Evolutionary conservation across 2,888 invertebrate species (phyloP).

Genomic region (Drosophila eohydei): DNA sequence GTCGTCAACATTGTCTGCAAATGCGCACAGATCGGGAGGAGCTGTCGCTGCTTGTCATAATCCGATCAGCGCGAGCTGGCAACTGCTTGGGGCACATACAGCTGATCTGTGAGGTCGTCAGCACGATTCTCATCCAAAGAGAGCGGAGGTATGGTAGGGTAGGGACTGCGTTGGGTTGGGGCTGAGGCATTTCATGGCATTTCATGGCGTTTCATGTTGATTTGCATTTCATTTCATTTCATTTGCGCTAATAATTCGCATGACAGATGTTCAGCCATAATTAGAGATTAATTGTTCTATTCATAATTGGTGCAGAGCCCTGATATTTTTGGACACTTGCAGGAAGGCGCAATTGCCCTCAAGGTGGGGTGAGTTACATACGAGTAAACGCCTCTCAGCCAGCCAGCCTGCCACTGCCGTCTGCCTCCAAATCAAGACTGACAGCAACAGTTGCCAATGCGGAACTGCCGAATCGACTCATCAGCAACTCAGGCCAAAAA

Average conservation of each 20-base stretch:
- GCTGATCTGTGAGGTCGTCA: constrained; percentile 71
- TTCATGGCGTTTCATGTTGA: constrained; percentile 54
- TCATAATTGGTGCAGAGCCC: constrained; percentile 71
- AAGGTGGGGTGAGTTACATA: constrained; percentile 44
- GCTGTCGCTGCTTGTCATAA: constrained; percentile 80
- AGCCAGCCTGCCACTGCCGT: constrained; percentile 14
- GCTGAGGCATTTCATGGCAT: background rate
- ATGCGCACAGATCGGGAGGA: constrained; percentile 31
- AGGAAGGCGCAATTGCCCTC: constrained; percentile 43
- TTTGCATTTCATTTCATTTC: constrained; percentile 64
- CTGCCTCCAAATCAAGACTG: constrained; percentile 44
- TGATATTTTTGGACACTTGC: constrained; percentile 76
- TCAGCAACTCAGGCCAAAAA: background rate
- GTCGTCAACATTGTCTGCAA: constrained; percentile 68
- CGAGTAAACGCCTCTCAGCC: constrained; percentile 39
- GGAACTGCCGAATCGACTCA: constrained; percentile 41
- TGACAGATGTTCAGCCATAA: constrained; percentile 84
- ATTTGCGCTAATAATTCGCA: constrained; percentile 75
- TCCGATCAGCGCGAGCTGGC: constrained; percentile 71
- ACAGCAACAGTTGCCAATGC: constrained; percentile 72
- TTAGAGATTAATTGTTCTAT: constrained; percentile 84
- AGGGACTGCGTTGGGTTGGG: background rate
- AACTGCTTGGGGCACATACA: constrained; percentile 1
- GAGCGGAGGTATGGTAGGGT: too few relatives aligned
- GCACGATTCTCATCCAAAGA: constrained; percentile 27